phyloP scores from a whole-genome alignment of 2,797 vertebrate genomes.

The Poliocrania exsul region DNA sequence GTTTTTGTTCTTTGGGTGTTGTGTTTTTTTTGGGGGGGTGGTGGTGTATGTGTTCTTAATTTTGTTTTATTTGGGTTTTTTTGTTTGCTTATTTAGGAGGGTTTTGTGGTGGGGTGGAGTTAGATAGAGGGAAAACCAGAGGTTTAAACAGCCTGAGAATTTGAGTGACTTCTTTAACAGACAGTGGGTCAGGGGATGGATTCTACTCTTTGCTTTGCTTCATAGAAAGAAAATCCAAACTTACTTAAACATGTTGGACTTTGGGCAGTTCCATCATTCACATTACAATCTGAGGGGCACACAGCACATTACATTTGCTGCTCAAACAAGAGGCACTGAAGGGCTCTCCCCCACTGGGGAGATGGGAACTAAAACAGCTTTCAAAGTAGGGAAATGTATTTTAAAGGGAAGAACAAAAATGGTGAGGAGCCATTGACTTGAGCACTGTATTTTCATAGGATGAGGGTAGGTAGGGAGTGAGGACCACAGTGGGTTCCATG shows the following conservation, averaged over 20 bases:
- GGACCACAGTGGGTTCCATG: neutral
- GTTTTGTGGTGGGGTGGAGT: neutral
- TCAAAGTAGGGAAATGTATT: neutral
- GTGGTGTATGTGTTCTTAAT: too few relatives aligned
- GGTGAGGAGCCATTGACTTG: neutral
- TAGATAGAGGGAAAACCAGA: neutral
- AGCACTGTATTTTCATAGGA: neutral
- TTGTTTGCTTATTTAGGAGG: too few relatives aligned
- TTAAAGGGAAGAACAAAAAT: neutral
- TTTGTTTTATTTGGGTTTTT: too few relatives aligned
- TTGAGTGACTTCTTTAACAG: neutral
- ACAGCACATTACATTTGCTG: rapidly evolving
- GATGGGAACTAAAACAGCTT: neutral
- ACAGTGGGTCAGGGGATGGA: neutral
- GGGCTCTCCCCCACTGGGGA: neutral
- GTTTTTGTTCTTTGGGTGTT: too few relatives aligned
- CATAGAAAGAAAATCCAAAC: neutral
- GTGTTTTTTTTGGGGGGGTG: rapidly evolving
- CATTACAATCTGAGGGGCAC: neutral
- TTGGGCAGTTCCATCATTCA: neutral
- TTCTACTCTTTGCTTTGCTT: neutral
- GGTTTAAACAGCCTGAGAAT: neutral
- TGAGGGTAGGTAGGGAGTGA: neutral
- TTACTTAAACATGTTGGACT: neutral
- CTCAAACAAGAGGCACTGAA: neutral